These are phyloP conservation scores for Halocynthia aurantium DNA, from an alignment of 23 tunicate genomes.

Conservation along the genomic window DNA sequence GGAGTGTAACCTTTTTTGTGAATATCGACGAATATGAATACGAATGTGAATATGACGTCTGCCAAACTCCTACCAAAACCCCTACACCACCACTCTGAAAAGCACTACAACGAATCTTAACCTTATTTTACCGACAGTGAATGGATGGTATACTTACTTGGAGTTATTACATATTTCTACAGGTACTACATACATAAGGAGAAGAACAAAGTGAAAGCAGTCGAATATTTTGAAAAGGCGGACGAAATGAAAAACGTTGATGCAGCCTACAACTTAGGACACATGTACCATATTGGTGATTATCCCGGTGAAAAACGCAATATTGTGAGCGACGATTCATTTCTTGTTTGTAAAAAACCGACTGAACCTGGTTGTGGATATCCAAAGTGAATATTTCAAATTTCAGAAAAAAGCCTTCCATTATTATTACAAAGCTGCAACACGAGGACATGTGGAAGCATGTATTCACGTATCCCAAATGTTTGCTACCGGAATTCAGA, in stretches of 20 bases:
- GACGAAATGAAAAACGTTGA: conserved; percentile 74
- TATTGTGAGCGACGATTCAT: conserved; percentile 23
- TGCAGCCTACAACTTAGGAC: conserved; percentile 87
- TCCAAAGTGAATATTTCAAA: conserved; percentile 1
- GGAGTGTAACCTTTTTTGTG: too few species aligned
- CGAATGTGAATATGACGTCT: too few species aligned
- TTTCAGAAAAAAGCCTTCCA: conserved; percentile 68
- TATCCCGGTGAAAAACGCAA: conserved; percentile 69
- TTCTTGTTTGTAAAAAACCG: not conserved
- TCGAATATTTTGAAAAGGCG: conserved; percentile 73
- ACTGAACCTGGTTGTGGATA: not conserved
- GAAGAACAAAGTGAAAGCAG: conserved; percentile 60
- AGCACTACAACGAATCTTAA: too few species aligned
- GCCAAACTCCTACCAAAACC: too few species aligned
- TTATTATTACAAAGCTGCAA: conserved; percentile 78
- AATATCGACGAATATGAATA: too few species aligned
- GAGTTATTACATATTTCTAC: not conserved
- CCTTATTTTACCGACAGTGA: too few species aligned
- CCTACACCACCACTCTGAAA: too few species aligned
- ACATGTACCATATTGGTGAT: conserved; percentile 65
- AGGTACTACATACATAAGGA: conserved; percentile 84
- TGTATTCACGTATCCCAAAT: conserved; percentile 48
- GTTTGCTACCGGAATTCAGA: conserved; percentile 53
- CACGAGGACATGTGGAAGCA: conserved; percentile 77
- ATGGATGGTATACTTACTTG: too few species aligned